Conservation (phyloP, 2,797 vertebrate species). For the Lateolabrax maculatus region DNA sequence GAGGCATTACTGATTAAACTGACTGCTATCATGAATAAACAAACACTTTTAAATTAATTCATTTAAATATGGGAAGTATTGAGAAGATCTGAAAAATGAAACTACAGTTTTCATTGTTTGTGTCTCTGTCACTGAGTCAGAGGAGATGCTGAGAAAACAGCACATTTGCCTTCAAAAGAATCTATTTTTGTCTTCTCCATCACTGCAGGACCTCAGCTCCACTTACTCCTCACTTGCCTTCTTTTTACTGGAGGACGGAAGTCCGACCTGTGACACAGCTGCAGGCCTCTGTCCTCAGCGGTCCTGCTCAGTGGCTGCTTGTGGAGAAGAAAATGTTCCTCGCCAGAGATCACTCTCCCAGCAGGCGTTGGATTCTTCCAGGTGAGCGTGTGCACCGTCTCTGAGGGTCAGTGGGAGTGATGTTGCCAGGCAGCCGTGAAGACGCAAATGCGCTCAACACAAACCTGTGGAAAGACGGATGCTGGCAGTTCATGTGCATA, state of each 20-base stretch:
- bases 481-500: background rate
- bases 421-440: conserved; percentile 2
- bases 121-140: background rate
- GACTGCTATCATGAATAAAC: background rate
- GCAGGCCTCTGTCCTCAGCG: background rate
- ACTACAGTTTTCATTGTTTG: background rate
- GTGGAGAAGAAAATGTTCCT: background rate
- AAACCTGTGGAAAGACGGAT: background rate
- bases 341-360: background rate
- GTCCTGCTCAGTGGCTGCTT: background rate
- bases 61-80: background rate
- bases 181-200: background rate
- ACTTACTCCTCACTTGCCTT: background rate
- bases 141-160: background rate
- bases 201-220: background rate
- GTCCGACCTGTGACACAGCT: background rate
- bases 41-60: background rate
- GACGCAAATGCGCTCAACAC: background rate
- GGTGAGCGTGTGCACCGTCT: no score
- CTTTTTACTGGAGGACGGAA: background rate
- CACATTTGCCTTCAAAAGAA: no score
- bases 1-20: background rate
- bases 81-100: no score
- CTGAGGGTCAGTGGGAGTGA: background rate
- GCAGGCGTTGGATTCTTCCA: no score